These are phyloP conservation scores for Aurelia sp. DNA, from an alignment of 30 jellyfish, hydroid and myxozoan genomes.

Conservation along the genomic window DNA sequence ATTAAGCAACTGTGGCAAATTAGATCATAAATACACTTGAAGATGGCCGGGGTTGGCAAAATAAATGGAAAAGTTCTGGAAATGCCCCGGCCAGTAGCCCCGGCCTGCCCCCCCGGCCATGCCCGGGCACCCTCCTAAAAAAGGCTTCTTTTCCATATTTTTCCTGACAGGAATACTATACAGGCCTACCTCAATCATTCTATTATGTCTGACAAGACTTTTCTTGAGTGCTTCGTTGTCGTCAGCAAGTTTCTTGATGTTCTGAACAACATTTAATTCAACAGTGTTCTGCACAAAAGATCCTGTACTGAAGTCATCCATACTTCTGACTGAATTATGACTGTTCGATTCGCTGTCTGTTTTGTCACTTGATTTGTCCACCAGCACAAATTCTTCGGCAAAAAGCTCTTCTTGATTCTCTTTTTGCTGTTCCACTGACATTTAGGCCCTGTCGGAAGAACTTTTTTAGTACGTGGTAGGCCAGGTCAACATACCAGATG, in stretches of 20 bases:
- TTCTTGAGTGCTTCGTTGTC: conserved; percentile 51
- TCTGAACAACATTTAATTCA: conserved; percentile 31
- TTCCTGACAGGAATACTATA: no score
- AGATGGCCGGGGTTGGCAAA: no score
- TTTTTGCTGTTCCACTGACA: neutral
- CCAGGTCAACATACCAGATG: no score
- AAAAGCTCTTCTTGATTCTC: neutral
- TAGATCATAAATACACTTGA: no score
- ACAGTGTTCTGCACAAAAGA: neutral
- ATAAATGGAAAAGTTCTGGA: no score
- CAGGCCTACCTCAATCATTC: conserved; percentile 32
- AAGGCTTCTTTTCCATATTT: no score
- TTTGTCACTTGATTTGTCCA: neutral
- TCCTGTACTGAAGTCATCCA: neutral
- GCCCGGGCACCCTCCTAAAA: no score
- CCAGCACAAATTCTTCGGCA: conserved; percentile 13
- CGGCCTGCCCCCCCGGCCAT: no score
- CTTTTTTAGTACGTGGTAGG: no score
- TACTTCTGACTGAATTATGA: neutral
- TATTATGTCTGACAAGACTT: conserved; percentile 39
- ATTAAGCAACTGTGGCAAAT: no score
- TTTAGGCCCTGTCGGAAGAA: neutral
- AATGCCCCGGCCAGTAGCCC: no score
- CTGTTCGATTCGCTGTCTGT: neutral
- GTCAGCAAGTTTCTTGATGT: conserved; percentile 40